Evolutionary conservation across 2,888 invertebrate species (phyloP), one percentile per base, ranked within the genome.

Genomic region (Hemistola chrysoprasaria): DNA sequence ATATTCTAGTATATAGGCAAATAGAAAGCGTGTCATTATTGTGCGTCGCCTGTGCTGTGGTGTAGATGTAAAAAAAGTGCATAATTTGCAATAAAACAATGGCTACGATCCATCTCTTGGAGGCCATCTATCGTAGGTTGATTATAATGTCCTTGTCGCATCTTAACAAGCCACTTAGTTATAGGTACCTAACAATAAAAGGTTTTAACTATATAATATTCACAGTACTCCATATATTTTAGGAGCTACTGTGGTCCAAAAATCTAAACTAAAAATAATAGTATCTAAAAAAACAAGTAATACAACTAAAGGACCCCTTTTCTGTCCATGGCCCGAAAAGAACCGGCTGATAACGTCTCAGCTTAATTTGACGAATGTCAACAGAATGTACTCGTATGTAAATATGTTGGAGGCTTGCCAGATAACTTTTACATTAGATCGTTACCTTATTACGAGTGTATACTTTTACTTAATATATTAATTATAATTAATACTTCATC

Each of bases 21-120:
- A n/a, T 73, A 78, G 80, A 79, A 78, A 79, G 78, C 77, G 79
- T 79, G 78, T 78, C 79, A 79, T 66, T 71, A 65, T 59, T 62
- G 64, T 65, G 65, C 67, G 54, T 51, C 59, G 65, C 55, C 58
- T n/a, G n/a, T n/a, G n/a, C n/a, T 61, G 62, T 62, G 63, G 60
- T 65, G 64, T 55, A 50, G 61, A 41, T 59, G 53, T 51, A 59
- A 75, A 77, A 78, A 77, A 78, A 71, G 68, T 68, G 73, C 65
- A 76, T 77, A 78, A 70, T 75, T 71, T 71, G 22, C 25, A 62
- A 69, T 61, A 67, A 62, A 59, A 78, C 73, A 78, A 78, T 76
- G 57, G 69, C 53, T 52, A 60, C 46, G 53, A 62, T 64, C 62
- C 61, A 62, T 64, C 59, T 69, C 64, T 69, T 52, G 66, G 72